Base-by-base conservation (phyloP, 2,888 invertebrate species). In the Thymelicus sylvestris region DNA sequence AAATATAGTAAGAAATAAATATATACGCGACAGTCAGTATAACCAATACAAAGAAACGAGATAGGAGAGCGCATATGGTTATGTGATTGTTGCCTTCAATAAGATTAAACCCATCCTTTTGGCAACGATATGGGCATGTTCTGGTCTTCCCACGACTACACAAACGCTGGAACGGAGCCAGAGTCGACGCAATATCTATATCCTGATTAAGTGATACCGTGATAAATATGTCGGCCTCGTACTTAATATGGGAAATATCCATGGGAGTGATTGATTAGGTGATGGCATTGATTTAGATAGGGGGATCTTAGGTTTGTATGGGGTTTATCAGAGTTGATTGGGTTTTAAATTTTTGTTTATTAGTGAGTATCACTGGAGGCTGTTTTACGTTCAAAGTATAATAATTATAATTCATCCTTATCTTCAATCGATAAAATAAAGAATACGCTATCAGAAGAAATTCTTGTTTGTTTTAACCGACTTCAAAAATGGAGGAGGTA, bases 161-260 rank as follows among this genome's bases (percentile, higher is more conserved):
- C 19, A 7, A 15, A 6, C 47, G 57, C 57, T 57, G 57, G 57
- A 31, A 38, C 57, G 6, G 4, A 13, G 57, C 57, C 57, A 57
- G 57, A 31, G 1, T 7, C 57, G 38, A 5, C n/a, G 50, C 59
- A 67, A 39, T 59, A 48, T 48, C 64, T 44, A 59, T 65, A 70
- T 70, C 69, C 63, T 70, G 64, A 70, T 70, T 70, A 64, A 64
- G 69, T 70, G 69, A 70, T 70, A 60, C 64, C 60, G 39, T 60
- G 60, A 60, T 60, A 60, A 60, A 60, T 60, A 60, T 60, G 41
- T 41, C 60, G 41, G 39, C 39, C 59, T 41, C n/a, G 41, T 60
- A 60, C 60, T 60, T 60, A 39, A 60, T 60, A 60, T 60, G 60
- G 41, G 41, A 41, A 39, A 60, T 60, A 41, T 41, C 10, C 41